Conservation (phyloP, 2,113 vertebrate species). For the Aspidoscelis tigris region DNA sequence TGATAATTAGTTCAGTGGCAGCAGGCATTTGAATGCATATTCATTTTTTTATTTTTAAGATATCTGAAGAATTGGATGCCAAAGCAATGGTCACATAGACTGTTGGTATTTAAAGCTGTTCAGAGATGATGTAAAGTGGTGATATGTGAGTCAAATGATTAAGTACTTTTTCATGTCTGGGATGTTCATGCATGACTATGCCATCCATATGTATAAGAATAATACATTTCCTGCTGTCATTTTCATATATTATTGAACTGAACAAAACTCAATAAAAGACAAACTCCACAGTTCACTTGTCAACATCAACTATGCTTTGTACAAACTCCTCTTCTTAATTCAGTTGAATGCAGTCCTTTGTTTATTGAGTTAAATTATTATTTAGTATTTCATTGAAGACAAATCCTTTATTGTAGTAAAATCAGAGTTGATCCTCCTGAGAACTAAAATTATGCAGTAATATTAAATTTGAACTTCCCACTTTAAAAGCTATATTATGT, state of each 20-base stretch:
- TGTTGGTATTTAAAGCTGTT: conserved; percentile 53
- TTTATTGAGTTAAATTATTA: conserved; percentile 28
- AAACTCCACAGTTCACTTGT: conserved; percentile 53
- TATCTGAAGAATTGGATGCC: conserved; percentile 28
- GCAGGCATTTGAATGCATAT: conserved; percentile 45
- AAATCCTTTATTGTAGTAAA: not conserved
- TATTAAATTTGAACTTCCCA: not conserved
- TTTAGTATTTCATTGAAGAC: not conserved
- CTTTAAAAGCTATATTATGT: not conserved
- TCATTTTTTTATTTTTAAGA: conserved; percentile 39
- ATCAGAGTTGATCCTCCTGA: not conserved
- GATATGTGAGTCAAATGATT: conserved; percentile 50
- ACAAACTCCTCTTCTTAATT: conserved; percentile 42
- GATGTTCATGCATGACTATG: conserved; percentile 51
- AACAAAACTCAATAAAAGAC: conserved; percentile 62
- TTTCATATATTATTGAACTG: conserved; percentile 63
- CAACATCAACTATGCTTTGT: conserved; percentile 51
- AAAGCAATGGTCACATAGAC: conserved; percentile 40
- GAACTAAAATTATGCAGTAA: not conserved
- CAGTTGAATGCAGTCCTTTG: conserved; percentile 20
- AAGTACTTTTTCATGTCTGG: conserved; percentile 54
- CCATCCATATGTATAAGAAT: conserved; percentile 60
- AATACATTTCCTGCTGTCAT: conserved; percentile 57
- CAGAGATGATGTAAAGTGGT: conserved; percentile 49
- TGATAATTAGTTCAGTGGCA: conserved; percentile 25